phyloP scores from a whole-genome alignment of 2,888 invertebrate species.

The Chrysolina americana region DNA sequence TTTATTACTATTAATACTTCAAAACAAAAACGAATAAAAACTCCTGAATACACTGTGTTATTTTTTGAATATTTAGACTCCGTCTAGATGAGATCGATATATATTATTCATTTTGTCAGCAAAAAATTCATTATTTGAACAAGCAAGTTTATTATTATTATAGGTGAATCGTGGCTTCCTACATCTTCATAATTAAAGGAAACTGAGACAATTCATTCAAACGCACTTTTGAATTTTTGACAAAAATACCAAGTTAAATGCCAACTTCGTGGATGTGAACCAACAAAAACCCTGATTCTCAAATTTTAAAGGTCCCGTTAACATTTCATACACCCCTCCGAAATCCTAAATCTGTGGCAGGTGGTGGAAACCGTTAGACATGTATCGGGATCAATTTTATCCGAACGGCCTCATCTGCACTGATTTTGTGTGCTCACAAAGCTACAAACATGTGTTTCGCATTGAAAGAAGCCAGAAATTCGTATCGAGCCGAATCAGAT shows the following conservation, averaged over 20 bases:
- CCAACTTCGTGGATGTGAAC: not conserved
- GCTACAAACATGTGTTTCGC: constrained; percentile 19
- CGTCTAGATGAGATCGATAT: no score
- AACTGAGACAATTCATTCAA: no score
- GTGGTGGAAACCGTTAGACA: constrained; percentile 39
- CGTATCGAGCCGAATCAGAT: constrained; percentile 9
- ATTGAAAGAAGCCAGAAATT: constrained; percentile 17
- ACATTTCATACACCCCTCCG: constrained; percentile 14
- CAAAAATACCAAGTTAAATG: not conserved
- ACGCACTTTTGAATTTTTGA: no score
- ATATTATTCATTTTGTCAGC: no score
- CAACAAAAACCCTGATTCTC: not conserved
- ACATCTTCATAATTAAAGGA: no score
- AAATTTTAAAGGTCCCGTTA: constrained; percentile 13
- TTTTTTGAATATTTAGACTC: no score
- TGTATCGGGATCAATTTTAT: constrained; percentile 30
- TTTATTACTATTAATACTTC: no score
- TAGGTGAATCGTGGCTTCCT: no score
- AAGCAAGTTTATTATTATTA: no score
- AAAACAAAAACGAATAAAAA: no score
- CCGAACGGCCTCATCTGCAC: constrained; percentile 27
- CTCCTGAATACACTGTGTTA: no score
- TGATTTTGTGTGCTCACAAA: constrained; percentile 22
- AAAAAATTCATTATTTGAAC: no score
- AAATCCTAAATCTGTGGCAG: constrained; percentile 35